Evolutionary conservation across 2,888 invertebrate species (phyloP).

Genomic region (Ecdyonurus torrentis): DNA sequence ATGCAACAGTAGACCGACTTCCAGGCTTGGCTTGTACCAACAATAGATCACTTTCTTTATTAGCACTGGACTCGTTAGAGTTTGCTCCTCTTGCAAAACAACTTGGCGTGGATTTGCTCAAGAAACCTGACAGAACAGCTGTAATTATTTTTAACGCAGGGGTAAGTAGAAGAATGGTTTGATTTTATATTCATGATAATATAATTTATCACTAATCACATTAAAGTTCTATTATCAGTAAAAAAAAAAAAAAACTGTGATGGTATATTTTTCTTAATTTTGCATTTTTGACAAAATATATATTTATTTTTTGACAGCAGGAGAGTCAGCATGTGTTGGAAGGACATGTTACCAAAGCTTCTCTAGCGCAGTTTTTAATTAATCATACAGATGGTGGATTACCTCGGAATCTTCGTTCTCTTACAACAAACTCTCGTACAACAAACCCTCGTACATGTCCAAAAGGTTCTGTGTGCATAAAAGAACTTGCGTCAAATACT

Average conservation of each 20-base stretch:
- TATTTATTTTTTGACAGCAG: slow-evolving; percentile 32
- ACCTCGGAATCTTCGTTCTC: slow-evolving; percentile 25
- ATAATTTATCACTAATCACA: no score
- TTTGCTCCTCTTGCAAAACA: slow-evolving; percentile 58
- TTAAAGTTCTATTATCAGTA: no score
- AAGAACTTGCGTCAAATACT: slow-evolving; percentile 45
- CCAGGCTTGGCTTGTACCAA: slow-evolving; percentile 26
- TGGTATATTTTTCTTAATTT: no score
- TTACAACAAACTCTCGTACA: slow-evolving; percentile 15
- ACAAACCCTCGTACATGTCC: neutral
- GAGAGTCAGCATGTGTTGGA: slow-evolving; percentile 46
- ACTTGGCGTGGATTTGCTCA: slow-evolving; percentile 49
- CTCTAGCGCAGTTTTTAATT: slow-evolving; percentile 29
- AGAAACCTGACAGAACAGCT: slow-evolving; percentile 41
- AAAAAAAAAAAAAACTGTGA: no score
- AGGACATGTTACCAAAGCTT: slow-evolving; percentile 23
- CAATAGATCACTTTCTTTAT: slow-evolving; percentile 41
- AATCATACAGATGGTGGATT: slow-evolving; percentile 30
- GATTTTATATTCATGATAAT: slow-evolving; percentile 12
- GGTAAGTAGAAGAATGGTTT: slow-evolving; percentile 29
- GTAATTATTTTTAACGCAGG: slow-evolving; percentile 53
- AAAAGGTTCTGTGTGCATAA: slow-evolving; percentile 30
- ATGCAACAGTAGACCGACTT: slow-evolving; percentile 14
- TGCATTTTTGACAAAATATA: no score
- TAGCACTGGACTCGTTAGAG: slow-evolving; percentile 55